These are phyloP conservation scores for Trichacis sp. DNA, from an alignment of 2,888 invertebrate species.

Conservation along the genomic window DNA sequence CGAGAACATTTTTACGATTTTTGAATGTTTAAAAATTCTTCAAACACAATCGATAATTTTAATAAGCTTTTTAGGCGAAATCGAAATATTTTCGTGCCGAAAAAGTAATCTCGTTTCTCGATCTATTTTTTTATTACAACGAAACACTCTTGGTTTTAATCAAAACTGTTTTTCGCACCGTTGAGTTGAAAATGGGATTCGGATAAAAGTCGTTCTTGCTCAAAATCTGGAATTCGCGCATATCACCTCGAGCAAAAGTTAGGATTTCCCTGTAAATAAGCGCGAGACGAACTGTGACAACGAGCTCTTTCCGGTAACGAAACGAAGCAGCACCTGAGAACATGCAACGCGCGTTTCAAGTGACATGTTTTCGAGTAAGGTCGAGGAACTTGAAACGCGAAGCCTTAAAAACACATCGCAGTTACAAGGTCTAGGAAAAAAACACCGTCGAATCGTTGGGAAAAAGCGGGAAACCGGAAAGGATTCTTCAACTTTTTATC, in stretches of 20 bases:
- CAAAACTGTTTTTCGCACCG: not conserved
- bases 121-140: not conserved
- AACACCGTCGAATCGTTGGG: no score
- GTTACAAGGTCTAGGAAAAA: conserved; percentile 4
- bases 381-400: not conserved
- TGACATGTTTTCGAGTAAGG: conserved; percentile 1
- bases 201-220: not conserved
- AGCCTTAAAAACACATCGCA: not conserved
- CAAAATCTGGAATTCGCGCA: not conserved
- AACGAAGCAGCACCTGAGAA: not conserved
- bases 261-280: not conserved
- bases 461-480: no score
- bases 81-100: conserved; percentile 28
- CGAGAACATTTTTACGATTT: no score
- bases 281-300: not conserved
- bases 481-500: no score
- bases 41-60: conserved; percentile 23
- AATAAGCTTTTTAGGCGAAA: conserved; percentile 39
- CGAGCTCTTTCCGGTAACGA: not conserved
- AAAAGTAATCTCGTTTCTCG: not conserved
- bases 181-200: not conserved
- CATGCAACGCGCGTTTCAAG: not conserved
- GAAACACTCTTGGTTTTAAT: not conserved
- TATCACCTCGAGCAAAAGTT: not conserved
- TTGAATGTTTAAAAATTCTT: no score